A percentile compares a stretch with the other conserved stretches of the same genome.
Conservation (phyloP, 2,113 vertebrate species). For the Tyrannus savana region DNA sequence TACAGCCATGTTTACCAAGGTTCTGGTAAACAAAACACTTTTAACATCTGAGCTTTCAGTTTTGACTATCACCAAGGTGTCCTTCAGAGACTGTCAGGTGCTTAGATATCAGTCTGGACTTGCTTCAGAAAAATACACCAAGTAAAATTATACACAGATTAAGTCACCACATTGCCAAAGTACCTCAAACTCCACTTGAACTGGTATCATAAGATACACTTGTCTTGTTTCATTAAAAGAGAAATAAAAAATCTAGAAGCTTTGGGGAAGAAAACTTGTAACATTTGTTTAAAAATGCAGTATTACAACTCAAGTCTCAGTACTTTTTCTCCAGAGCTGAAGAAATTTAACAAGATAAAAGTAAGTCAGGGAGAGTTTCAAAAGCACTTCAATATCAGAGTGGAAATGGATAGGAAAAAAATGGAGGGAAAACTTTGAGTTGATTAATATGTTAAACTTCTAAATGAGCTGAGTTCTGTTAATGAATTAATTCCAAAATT, state of each 20-base stretch:
- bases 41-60: background rate
- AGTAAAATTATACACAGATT: background rate
- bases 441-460: constrained; percentile 6
- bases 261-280: background rate
- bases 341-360: background rate
- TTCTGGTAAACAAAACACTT: background rate
- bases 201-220: background rate
- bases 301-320: background rate
- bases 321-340: background rate
- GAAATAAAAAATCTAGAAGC: background rate
- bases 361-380: background rate
- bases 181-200: background rate
- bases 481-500: constrained; percentile 17
- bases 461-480: background rate
- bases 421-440: background rate
- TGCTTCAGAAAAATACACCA: background rate
- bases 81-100: background rate
- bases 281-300: background rate
- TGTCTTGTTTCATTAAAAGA: background rate
- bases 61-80: background rate
- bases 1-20: background rate
- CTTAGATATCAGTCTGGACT: background rate
- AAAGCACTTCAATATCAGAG: background rate
- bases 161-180: background rate
- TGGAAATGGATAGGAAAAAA: background rate